Conservation (phyloP, 2,888 invertebrate species). For the Dynastes hyllus region DNA sequence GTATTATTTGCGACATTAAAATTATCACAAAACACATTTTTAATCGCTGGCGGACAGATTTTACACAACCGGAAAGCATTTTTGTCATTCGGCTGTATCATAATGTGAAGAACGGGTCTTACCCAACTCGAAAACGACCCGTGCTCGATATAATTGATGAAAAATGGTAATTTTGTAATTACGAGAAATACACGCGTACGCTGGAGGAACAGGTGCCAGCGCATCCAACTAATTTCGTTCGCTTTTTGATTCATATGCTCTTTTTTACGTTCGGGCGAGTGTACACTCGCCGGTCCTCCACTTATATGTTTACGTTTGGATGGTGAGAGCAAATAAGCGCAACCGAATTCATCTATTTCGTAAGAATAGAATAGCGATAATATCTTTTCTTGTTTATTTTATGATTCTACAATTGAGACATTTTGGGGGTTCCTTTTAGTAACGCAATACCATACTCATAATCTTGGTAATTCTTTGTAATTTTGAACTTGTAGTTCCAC, state of each 20-base stretch:
- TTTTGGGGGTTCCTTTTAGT: no score
- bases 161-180: slow-evolving; percentile 49
- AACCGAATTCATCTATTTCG: no score
- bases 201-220: slow-evolving; percentile 33
- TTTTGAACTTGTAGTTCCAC: no score
- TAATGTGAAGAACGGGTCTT: slow-evolving; percentile 10
- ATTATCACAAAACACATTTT: slow-evolving; percentile 15
- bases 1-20: slow-evolving; percentile 8
- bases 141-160: slow-evolving; percentile 50
- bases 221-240: slow-evolving; percentile 25
- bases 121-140: slow-evolving; percentile 30
- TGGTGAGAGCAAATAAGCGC: no score
- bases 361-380: background rate
- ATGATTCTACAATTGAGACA: background rate
- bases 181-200: slow-evolving; percentile 38
- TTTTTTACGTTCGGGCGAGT: slow-evolving; percentile 5
- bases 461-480: no score
- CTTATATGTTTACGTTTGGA: background rate
- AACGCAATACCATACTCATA: no score
- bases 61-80: slow-evolving; percentile 16
- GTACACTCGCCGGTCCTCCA: background rate
- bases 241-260: slow-evolving; percentile 41
- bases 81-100: background rate
- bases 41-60: slow-evolving; percentile 12
- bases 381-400: background rate